Conservation (phyloP, 2,113 vertebrate genomes). For the Steatornis caripensis region DNA sequence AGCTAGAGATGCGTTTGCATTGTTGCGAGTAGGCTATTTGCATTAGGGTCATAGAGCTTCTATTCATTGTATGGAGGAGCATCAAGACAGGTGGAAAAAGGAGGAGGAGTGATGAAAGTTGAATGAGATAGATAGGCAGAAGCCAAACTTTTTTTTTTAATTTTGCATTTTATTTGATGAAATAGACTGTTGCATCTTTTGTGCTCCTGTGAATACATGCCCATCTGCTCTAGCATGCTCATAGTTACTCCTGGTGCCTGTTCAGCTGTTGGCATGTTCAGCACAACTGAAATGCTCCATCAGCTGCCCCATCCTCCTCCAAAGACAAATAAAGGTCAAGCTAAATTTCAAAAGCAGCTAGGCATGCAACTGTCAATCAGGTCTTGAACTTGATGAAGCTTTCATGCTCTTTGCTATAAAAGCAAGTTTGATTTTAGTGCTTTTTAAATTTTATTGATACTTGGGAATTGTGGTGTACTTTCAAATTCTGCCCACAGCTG, state of each 20-base stretch:
- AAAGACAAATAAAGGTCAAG: conserved; percentile 16
- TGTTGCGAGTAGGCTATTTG: not conserved
- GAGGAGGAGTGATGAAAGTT: not conserved
- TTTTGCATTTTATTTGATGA: not conserved
- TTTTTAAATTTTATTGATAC: not conserved
- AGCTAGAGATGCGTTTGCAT: not conserved
- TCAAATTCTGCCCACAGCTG: not conserved
- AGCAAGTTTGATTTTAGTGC: not conserved
- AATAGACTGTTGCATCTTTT: conserved; percentile 39
- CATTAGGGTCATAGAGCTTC: not conserved
- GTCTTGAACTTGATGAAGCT: not conserved
- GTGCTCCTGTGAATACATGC: conserved; percentile 55
- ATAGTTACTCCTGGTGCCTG: conserved; percentile 14
- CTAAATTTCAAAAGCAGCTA: not conserved
- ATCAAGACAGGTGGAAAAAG: conserved; percentile 55
- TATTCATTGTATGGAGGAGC: not conserved
- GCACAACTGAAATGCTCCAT: conserved; percentile 4
- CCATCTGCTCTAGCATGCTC: conserved; percentile 68
- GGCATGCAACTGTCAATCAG: not conserved
- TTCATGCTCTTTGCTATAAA: not conserved
- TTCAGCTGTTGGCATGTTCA: not conserved
- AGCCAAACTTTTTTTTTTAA: conserved; percentile 15
- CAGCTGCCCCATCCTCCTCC: conserved; percentile 1
- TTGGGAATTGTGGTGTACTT: not conserved
- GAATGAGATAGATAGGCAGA: conserved; percentile 16